A percentile compares a stretch with the other conserved stretches of the same genome.
phyloP scores from a whole-genome alignment of 2,888 invertebrate species.

The Ormyrus nitidulus region DNA sequence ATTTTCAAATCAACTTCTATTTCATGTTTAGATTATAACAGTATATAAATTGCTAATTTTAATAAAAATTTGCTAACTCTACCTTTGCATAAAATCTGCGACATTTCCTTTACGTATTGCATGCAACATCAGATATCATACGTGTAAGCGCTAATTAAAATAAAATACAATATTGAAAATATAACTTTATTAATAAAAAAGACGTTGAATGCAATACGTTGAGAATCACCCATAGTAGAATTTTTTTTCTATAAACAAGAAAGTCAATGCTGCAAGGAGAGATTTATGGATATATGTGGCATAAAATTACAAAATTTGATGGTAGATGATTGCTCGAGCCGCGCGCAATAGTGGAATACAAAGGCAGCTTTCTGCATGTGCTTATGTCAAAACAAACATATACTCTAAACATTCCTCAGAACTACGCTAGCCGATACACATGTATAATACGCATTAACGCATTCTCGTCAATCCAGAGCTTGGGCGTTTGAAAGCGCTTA shows the following conservation, averaged over 20 bases:
- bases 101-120: constrained; percentile 45
- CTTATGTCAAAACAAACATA: constrained; percentile 58
- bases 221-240: constrained; percentile 44
- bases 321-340: constrained; percentile 62
- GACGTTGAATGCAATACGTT: constrained; percentile 49
- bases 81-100: constrained; percentile 17
- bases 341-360: constrained; percentile 63
- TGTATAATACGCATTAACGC: constrained; percentile 53
- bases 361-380: constrained; percentile 68
- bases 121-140: constrained; percentile 7
- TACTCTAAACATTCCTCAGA: constrained; percentile 69
- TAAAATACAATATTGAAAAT: constrained; percentile 28
- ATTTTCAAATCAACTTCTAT: not conserved
- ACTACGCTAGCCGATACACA: constrained; percentile 65
- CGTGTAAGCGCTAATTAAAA: constrained; percentile 6
- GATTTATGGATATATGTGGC: constrained; percentile 46
- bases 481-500: not conserved
- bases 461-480: constrained; percentile 27
- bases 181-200: constrained; percentile 6
- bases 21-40: not conserved
- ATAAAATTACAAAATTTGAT: constrained; percentile 49
- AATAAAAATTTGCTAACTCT: constrained; percentile 37
- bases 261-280: constrained; percentile 54
- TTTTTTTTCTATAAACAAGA: constrained; percentile 50
- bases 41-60: not conserved